Conservation (phyloP, 1,140 invertebrate species). For the Hyles vespertilio region DNA sequence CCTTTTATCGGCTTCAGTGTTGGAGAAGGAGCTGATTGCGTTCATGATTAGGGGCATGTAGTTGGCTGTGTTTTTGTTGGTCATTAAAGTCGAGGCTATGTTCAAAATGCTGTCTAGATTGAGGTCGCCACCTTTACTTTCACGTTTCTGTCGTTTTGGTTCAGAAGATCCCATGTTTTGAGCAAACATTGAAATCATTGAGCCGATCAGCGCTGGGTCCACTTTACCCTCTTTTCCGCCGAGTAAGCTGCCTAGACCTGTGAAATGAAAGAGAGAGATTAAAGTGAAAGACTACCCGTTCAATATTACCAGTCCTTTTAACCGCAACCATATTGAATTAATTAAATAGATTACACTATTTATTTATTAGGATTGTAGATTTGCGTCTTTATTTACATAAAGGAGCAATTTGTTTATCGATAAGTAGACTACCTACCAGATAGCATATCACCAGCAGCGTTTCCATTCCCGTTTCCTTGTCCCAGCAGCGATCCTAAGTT, state of each 20-base stretch:
- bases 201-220: constrained; percentile 74
- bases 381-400: too few relatives aligned
- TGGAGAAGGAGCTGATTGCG: constrained; percentile 73
- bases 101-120: constrained; percentile 77
- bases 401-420: neutral
- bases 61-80: constrained; percentile 75
- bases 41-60: constrained; percentile 81
- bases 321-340: too few relatives aligned
- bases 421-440: constrained; percentile 41
- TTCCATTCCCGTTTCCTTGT: constrained; percentile 35
- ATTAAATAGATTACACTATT: too few relatives aligned
- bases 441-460: constrained; percentile 49
- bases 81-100: constrained; percentile 79
- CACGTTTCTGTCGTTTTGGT: constrained; percentile 31
- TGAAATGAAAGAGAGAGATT: constrained; percentile 20
- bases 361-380: too few relatives aligned
- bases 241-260: constrained; percentile 73
- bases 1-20: constrained; percentile 71
- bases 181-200: constrained; percentile 75
- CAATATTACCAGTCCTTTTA: too few relatives aligned
- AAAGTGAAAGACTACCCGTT: too few relatives aligned
- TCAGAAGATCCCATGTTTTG: constrained; percentile 47
- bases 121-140: constrained; percentile 45
- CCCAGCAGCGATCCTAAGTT: constrained; percentile 56
- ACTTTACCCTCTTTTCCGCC: constrained; percentile 73